phyloP scores from a whole-genome alignment of 2,113 vertebrate genomes.

The Laticauda laticaudata region DNA sequence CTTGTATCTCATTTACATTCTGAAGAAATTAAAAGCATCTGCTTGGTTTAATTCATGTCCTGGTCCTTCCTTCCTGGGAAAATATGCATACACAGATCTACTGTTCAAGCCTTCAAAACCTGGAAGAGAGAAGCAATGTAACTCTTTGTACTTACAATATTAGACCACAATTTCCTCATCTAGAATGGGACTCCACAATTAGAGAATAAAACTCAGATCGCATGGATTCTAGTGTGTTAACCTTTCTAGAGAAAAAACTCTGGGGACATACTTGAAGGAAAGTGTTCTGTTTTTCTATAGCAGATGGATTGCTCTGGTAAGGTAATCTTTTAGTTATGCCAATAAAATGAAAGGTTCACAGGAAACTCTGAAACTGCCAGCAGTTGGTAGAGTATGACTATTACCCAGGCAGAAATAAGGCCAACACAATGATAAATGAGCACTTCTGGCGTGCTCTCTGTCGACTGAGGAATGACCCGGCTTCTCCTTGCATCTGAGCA shows the following conservation, averaged over 20 bases:
- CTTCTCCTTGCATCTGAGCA: conserved; percentile 81
- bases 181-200: conserved; percentile 11
- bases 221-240: conserved; percentile 66
- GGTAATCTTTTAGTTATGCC: conserved; percentile 77
- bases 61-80: background rate
- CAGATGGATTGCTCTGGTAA: conserved; percentile 70
- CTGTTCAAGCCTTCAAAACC: background rate
- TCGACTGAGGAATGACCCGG: conserved; percentile 93
- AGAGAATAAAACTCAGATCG: conserved; percentile 68
- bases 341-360: conserved; percentile 80
- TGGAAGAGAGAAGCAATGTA: background rate
- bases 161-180: background rate
- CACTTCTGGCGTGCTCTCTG: conserved; percentile 76
- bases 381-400: conserved; percentile 86
- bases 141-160: background rate
- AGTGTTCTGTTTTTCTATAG: conserved; percentile 75
- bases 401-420: conserved; percentile 93
- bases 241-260: conserved; percentile 70
- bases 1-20: background rate
- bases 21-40: background rate
- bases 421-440: conserved; percentile 92
- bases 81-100: background rate
- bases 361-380: conserved; percentile 77
- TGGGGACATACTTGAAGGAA: conserved; percentile 67
- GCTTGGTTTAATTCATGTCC: background rate